Evolutionary conservation across 2,113 vertebrate genomes (phyloP), one percentile per base, ranked within the genome.

Genomic region (Sylvicapra grimmia): DNA sequence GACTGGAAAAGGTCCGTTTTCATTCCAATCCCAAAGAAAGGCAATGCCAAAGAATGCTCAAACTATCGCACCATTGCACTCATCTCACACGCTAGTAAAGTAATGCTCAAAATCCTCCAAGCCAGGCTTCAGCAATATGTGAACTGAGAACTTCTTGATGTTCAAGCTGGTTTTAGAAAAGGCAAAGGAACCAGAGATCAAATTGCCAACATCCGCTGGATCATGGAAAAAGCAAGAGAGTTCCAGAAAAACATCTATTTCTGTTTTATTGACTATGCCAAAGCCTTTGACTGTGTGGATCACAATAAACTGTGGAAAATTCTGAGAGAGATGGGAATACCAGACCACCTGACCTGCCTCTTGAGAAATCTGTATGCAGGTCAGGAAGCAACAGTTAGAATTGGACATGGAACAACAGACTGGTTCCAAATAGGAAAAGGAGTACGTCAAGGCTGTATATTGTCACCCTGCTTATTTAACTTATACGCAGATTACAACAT

Each of bases 401-500:
- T 2, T 36, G 19, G 65, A 72, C 36, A 11, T 36, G 65, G 36
- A 36, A 36, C n/a, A 72, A 72, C n/a, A 36, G 65, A 36, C 65
- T 72, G n/a, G 21, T 72, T 72, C 65, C 36, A 72, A 36, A 36
- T 12, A 36, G 65, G 65, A 19, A 36, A 72, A 36, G 65, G 21
- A 36, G 65, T 36, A 36, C 18, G 21, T 72, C n/a, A 36, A 36
- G 10, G 9, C n/a, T 72, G 5, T 21, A 23, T 72, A 72, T 36
- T 36, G n/a, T 72, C n/a, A 36, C 9, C n/a, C 65, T 72, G 4
- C 18, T 36, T 36, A 11, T 72, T 72, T 21, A 40, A 40, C 40
- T 4, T 40, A 4, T 40, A 40, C 4, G 40, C 40, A 40, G 40
- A 4, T 40, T 4, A 40, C 3, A 40, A 40, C 4, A 4, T 4